Conservation (phyloP, 2,113 vertebrate genomes). For the Catharus fuscescens region DNA sequence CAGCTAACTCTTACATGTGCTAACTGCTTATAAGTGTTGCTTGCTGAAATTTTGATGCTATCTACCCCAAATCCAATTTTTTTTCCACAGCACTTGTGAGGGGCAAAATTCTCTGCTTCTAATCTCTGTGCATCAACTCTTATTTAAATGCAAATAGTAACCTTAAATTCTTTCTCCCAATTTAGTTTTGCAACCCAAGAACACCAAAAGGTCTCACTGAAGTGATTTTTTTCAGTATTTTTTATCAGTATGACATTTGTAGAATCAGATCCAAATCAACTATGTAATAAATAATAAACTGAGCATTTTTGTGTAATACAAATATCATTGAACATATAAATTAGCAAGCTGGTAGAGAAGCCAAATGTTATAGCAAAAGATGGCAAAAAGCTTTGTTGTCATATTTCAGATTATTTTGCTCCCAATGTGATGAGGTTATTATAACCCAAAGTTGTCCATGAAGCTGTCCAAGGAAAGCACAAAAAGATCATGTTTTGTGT, state of each 20-base stretch:
- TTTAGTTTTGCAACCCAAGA: not conserved
- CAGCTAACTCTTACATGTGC: not conserved
- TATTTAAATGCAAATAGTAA: conserved; percentile 61
- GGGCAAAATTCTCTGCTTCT: not conserved
- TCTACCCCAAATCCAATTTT: not conserved
- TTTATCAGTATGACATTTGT: not conserved
- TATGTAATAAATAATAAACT: not conserved
- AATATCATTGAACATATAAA: conserved; percentile 15
- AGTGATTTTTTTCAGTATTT: not conserved
- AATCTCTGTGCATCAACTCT: not conserved
- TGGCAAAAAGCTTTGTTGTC: not conserved
- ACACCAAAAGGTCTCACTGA: not conserved
- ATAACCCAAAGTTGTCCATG: not conserved
- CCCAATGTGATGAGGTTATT: not conserved
- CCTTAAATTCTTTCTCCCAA: conserved; percentile 6
- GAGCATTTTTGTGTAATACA: not conserved
- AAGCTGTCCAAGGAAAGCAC: not conserved
- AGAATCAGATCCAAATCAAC: conserved; percentile 3
- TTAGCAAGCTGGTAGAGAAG: not conserved
- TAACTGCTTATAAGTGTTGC: not conserved
- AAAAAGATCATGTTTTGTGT: not conserved
- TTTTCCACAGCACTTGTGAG: not conserved
- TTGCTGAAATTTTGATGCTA: conserved; percentile 7
- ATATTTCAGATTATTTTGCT: not conserved
- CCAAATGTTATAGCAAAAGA: not conserved